Evolutionary conservation across 2,888 invertebrate genomes (phyloP).

Genomic region (Pyrochroa serraticornis): DNA sequence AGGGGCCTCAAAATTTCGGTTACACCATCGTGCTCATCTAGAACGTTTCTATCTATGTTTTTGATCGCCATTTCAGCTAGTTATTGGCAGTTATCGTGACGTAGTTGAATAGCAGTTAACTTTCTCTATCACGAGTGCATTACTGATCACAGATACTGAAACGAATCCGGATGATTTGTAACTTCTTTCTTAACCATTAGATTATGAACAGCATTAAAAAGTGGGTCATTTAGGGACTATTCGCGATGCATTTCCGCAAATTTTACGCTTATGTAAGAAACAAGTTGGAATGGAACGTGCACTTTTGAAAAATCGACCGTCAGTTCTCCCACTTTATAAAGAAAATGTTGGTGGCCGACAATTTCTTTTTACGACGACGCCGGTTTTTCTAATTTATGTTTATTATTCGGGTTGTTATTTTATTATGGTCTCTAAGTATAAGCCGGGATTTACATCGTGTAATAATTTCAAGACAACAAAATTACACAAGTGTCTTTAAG

Average conservation of each 20-base stretch:
- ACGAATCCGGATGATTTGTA: conserved; percentile 46
- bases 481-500: conserved; percentile 17
- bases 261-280: conserved; percentile 1
- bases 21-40: no score
- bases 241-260: conserved; percentile 18
- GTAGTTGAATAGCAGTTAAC: conserved; percentile 26
- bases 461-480: conserved; percentile 12
- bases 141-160: conserved; percentile 38
- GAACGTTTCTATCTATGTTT: neutral
- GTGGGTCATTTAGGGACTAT: conserved; percentile 20
- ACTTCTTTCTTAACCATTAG: conserved; percentile 37
- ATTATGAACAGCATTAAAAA: conserved; percentile 23
- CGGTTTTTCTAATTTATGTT: no score
- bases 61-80: conserved; percentile 12
- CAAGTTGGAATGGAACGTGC: neutral
- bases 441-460: conserved; percentile 7
- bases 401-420: no score
- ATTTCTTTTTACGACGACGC: no score
- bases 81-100: conserved; percentile 29
- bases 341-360: no score
- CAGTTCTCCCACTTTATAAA: neutral
- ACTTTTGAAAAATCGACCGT: neutral
- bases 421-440: neutral
- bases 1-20: no score
- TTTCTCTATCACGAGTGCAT: conserved; percentile 39